Percentiles rank a stretch among this genome's conserved stretches.
These are phyloP conservation scores for Cheilosia soror DNA, from an alignment of 2,888 invertebrate genomes.

Conservation along the genomic window DNA sequence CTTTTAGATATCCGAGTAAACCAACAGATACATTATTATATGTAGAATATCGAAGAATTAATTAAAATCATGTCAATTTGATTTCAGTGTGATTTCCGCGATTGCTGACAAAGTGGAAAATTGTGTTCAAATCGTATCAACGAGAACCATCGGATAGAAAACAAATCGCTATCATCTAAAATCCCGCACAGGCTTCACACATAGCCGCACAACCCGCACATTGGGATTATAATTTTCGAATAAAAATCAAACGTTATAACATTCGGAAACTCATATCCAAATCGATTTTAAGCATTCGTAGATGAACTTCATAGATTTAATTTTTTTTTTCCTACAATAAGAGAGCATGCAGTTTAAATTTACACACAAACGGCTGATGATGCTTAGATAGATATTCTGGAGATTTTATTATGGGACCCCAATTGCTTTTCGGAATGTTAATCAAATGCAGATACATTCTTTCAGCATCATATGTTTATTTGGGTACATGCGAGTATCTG, in stretches of 20 bases:
- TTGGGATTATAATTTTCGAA: constrained; percentile 68
- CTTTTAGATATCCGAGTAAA: neutral
- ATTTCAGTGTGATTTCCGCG: constrained; percentile 51
- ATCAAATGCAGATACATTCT: constrained; percentile 65
- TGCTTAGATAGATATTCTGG: constrained; percentile 52
- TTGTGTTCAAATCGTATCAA: constrained; percentile 40
- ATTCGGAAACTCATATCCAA: constrained; percentile 58
- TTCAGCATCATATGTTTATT: neutral
- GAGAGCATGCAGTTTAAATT: constrained; percentile 52
- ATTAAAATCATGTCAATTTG: constrained; percentile 72
- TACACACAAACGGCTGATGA: constrained; percentile 25
- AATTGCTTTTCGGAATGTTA: constrained; percentile 59
- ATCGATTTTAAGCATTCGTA: constrained; percentile 67
- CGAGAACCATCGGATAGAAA: constrained; percentile 12
- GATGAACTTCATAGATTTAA: constrained; percentile 53
- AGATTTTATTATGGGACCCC: constrained; percentile 63
- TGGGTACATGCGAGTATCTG: neutral
- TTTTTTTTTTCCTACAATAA: constrained; percentile 3
- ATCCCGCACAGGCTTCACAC: constrained; percentile 34
- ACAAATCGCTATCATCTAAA: constrained; percentile 39
- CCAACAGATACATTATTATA: neutral
- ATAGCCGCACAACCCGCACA: constrained; percentile 43
- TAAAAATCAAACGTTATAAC: constrained; percentile 73
- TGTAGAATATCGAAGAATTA: constrained; percentile 31
- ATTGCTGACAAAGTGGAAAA: constrained; percentile 68